A percentile compares a stretch with the other conserved stretches of the same genome.
phyloP scores from a whole-genome alignment of 2,113 vertebrate species.

The Cisticola juncidis region DNA sequence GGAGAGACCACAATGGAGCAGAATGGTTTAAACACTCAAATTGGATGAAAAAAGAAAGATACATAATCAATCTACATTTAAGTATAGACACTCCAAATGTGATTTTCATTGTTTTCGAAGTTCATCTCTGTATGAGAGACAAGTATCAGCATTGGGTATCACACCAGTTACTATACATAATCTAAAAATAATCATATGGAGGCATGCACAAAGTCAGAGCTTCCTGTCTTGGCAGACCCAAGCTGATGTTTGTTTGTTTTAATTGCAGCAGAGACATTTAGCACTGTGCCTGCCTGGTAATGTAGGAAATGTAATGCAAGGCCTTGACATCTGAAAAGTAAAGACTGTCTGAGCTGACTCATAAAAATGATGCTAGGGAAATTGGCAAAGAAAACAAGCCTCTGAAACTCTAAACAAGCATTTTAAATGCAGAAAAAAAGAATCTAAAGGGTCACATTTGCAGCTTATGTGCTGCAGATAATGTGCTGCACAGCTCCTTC shows the following conservation, averaged over 20 bases:
- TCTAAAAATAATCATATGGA: not conserved
- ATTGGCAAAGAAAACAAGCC: conserved; percentile 15
- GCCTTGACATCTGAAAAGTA: conserved; percentile 34
- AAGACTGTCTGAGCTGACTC: conserved; percentile 5
- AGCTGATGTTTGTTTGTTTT: conserved; percentile 49
- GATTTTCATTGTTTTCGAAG: not conserved
- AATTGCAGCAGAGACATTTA: conserved; percentile 38
- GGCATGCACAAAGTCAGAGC: not conserved
- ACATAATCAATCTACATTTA: not conserved
- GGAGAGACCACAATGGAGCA: not conserved
- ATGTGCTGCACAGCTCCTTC: not conserved
- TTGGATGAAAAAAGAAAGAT: not conserved
- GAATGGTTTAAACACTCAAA: not conserved
- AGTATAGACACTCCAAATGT: not conserved
- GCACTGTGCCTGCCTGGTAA: not conserved
- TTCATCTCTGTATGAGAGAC: not conserved
- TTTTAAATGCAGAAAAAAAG: conserved; percentile 23
- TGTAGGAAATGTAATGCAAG: not conserved
- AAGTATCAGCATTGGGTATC: not conserved
- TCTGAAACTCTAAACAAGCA: conserved; percentile 41
- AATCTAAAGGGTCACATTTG: conserved; percentile 18
- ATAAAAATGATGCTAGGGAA: not conserved
- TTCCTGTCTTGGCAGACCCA: not conserved
- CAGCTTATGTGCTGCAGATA: conserved; percentile 14
- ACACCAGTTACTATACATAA: not conserved